These are phyloP conservation scores for Benthosema pterotum DNA, from an alignment of 2,797 vertebrate genomes.

Conservation along the genomic window DNA sequence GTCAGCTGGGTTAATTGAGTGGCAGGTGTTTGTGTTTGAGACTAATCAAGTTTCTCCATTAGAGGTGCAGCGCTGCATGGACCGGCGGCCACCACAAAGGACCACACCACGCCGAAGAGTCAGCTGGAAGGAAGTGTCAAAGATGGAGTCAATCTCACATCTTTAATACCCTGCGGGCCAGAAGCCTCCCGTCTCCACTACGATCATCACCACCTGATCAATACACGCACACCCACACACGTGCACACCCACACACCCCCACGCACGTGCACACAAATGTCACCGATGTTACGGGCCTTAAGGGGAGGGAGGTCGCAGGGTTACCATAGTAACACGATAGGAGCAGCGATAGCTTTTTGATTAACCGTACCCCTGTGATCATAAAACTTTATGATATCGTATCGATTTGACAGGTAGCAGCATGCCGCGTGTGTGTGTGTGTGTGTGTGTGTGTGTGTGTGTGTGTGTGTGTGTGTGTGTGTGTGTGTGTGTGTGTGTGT, in stretches of 20 bases:
- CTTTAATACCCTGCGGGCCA: too few species aligned
- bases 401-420: too few species aligned
- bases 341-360: slow-evolving; percentile 20
- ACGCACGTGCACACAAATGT: not conserved
- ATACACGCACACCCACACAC: not conserved
- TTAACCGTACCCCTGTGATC: not conserved
- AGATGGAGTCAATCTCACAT: too few species aligned
- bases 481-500: not conserved
- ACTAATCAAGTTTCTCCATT: too few species aligned
- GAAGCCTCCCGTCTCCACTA: too few species aligned
- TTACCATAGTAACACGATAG: not conserved
- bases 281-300: not conserved
- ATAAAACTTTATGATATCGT: not conserved
- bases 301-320: not conserved
- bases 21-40: too few species aligned
- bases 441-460: not conserved
- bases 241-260: not conserved
- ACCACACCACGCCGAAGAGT: too few species aligned
- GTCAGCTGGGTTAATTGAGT: too few species aligned
- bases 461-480: not conserved
- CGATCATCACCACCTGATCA: not conserved
- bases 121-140: too few species aligned
- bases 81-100: too few species aligned
- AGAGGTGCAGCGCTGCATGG: too few species aligned
- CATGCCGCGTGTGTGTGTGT: slow-evolving; percentile 3